phyloP scores from a whole-genome alignment of 2,797 vertebrate genomes.

The Muscicapa striata region DNA sequence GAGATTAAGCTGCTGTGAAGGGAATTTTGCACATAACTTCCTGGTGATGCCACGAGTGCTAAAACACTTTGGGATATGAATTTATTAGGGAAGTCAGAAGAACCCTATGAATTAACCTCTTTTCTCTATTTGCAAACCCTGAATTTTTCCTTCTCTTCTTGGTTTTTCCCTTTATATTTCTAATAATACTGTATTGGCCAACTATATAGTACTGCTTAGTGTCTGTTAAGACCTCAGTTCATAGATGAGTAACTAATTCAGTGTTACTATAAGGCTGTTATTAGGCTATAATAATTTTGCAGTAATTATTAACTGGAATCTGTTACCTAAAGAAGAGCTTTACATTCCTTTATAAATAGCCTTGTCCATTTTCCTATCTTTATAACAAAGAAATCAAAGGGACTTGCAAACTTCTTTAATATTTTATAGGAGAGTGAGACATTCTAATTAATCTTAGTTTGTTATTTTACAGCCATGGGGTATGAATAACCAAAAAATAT shows the following conservation, averaged over 20 bases:
- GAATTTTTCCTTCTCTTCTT: not conserved
- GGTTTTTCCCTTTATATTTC: not conserved
- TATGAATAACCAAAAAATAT: not conserved
- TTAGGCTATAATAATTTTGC: not conserved
- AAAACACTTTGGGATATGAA: not conserved
- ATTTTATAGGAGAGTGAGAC: not conserved
- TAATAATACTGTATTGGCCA: not conserved
- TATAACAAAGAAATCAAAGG: not conserved
- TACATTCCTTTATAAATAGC: not conserved
- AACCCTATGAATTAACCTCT: not conserved
- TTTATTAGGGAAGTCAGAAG: not conserved
- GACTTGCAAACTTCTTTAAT: not conserved
- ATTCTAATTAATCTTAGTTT: not conserved
- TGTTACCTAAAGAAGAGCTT: not conserved
- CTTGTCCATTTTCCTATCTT: not conserved
- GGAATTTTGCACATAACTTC: not conserved
- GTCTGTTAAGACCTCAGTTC: not conserved
- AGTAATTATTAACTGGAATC: not conserved
- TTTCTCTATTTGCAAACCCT: not conserved
- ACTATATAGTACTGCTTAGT: not conserved
- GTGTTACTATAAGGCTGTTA: not conserved
- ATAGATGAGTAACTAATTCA: not conserved
- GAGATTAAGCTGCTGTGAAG: not conserved
- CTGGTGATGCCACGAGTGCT: not conserved
- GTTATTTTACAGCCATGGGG: not conserved